phyloP scores from a whole-genome alignment of 2,888 invertebrate genomes.

The Lutraria lutraria region DNA sequence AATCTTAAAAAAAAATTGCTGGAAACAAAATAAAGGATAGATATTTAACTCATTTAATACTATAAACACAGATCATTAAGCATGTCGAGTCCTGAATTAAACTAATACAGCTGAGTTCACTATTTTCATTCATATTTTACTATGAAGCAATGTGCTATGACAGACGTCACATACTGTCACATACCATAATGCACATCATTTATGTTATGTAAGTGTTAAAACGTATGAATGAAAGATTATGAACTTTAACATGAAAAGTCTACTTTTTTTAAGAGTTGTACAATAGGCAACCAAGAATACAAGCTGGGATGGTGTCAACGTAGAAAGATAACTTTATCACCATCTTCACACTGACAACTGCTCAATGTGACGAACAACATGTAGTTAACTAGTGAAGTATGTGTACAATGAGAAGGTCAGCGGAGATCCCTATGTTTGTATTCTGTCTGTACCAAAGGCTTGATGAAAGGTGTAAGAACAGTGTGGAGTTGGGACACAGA shows the following conservation, averaged over 20 bases:
- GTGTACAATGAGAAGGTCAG: background rate
- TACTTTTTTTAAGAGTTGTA: background rate
- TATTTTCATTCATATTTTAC: background rate
- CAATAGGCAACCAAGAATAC: background rate
- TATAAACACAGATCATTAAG: background rate
- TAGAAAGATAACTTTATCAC: constrained; percentile 20
- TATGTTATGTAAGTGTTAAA: background rate
- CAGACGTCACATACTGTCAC: background rate
- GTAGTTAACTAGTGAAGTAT: constrained; percentile 10
- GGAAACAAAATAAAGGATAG: background rate
- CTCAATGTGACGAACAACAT: constrained; percentile 19
- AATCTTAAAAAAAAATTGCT: background rate
- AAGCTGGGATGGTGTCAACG: background rate
- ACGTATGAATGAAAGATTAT: background rate
- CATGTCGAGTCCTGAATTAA: background rate
- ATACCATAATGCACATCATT: constrained; percentile 2
- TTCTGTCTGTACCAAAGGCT: background rate
- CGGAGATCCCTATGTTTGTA: constrained; percentile 1
- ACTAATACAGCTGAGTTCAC: background rate
- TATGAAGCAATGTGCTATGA: background rate
- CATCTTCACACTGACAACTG: constrained; percentile 32
- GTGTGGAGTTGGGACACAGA: background rate
- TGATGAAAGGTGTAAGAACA: constrained; percentile 18
- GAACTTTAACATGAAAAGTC: background rate
- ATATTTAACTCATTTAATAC: no score